phyloP scores from a whole-genome alignment of 2,113 vertebrate genomes.

The Sarotherodon lohbergeri region DNA sequence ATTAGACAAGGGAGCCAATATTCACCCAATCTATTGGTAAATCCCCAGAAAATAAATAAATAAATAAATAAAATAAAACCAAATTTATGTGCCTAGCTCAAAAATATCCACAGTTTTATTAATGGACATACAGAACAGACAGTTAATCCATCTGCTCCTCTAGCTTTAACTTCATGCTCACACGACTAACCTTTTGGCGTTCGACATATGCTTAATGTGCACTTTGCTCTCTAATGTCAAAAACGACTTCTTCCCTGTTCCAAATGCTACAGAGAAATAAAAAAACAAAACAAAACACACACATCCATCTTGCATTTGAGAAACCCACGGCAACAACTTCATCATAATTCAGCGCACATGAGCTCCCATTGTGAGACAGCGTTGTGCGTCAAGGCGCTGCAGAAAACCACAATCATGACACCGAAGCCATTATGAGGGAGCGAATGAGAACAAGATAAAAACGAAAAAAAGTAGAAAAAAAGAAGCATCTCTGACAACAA shows the following conservation, averaged over 20 bases:
- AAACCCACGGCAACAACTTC: conserved; percentile 10
- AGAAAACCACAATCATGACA: conserved; percentile 54
- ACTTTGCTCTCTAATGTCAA: not conserved
- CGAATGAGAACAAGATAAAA: conserved; percentile 34
- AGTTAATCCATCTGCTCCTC: not conserved
- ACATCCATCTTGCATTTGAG: not conserved
- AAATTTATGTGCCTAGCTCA: not conserved
- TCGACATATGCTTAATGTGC: not conserved
- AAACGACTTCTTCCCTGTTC: not conserved
- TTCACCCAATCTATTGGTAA: not conserved
- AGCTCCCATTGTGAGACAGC: conserved; percentile 43
- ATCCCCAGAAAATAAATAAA: not conserved
- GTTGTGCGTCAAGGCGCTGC: conserved; percentile 21
- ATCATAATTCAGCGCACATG: conserved; percentile 53
- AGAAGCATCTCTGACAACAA: conserved; percentile 5
- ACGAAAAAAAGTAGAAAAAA: not conserved
- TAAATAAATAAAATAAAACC: not conserved
- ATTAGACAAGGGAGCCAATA: not conserved
- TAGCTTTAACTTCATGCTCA: not conserved
- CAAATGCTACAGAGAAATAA: not conserved
- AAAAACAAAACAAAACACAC: not conserved
- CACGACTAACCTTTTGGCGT: not conserved
- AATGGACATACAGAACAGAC: not conserved
- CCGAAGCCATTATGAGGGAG: conserved; percentile 40
- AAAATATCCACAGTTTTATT: not conserved